A percentile compares a stretch with the other conserved stretches of the same genome.
These are phyloP conservation scores for Drosophila yakuba DNA, from an alignment of 1,140 invertebrate species.

Conservation along the genomic window DNA sequence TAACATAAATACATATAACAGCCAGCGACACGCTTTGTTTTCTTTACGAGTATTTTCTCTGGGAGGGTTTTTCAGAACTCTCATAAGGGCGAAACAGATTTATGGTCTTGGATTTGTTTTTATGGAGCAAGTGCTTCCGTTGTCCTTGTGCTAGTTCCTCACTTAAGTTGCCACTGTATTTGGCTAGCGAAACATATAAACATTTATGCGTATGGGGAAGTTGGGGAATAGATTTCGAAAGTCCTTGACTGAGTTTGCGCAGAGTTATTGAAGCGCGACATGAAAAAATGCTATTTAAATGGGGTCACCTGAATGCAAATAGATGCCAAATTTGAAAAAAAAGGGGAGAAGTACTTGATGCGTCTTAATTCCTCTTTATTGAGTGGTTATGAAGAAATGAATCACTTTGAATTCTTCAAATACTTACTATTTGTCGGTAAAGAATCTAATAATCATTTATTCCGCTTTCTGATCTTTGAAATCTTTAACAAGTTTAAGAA, in stretches of 20 bases:
- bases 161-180: neutral
- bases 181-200: constrained; percentile 41
- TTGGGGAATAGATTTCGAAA: constrained; percentile 26
- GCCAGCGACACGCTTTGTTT: constrained; percentile 28
- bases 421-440: neutral
- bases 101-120: constrained; percentile 60
- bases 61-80: constrained; percentile 24
- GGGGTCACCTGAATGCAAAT: constrained; percentile 23
- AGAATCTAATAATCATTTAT: neutral
- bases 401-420: neutral
- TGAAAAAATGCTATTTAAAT: constrained; percentile 29
- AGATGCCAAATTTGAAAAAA: neutral
- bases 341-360: neutral
- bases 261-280: constrained; percentile 40
- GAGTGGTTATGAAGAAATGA: neutral
- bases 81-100: constrained; percentile 48
- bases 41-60: constrained; percentile 15
- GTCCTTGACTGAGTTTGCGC: constrained; percentile 39
- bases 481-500: too few species aligned
- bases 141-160: constrained; percentile 60
- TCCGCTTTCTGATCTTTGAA: neutral
- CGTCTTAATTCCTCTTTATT: neutral
- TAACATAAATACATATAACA: constrained; percentile 40
- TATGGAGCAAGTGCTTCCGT: constrained; percentile 64
- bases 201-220: constrained; percentile 22